These are phyloP conservation scores for Coracias cyanogaster DNA, from an alignment of 2,797 vertebrate genomes.

Conservation along the genomic window DNA sequence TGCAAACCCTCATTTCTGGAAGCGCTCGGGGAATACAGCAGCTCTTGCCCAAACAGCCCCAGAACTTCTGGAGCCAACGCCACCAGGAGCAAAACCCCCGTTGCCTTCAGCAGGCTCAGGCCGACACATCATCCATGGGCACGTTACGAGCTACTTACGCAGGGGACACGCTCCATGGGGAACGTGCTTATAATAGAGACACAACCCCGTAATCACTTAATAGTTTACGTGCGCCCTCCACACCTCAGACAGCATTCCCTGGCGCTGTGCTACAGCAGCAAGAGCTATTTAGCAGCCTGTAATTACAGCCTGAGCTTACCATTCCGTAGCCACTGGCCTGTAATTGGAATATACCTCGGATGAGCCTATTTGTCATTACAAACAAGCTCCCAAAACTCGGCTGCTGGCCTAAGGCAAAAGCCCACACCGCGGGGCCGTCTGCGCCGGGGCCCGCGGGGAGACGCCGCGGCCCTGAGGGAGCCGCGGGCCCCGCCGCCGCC, in stretches of 20 bases:
- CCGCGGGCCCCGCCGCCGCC: not conserved
- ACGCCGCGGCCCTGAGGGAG: not conserved
- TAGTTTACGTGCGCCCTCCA: not conserved
- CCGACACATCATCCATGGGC: accelerated
- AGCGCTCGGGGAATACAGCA: not conserved
- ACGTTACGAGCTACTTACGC: accelerated
- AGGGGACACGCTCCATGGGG: accelerated
- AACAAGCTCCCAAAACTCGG: not conserved
- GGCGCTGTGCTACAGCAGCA: not conserved
- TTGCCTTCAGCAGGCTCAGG: not conserved
- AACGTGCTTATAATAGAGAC: not conserved
- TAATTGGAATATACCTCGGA: not conserved
- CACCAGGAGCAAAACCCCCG: accelerated
- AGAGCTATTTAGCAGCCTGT: not conserved
- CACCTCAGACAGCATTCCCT: not conserved
- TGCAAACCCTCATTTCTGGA: not conserved
- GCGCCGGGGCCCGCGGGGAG: not conserved
- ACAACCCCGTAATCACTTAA: not conserved
- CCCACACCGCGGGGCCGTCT: accelerated
- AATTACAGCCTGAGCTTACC: not conserved
- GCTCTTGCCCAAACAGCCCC: not conserved
- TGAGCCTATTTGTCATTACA: not conserved
- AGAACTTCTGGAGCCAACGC: accelerated
- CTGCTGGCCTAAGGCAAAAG: not conserved
- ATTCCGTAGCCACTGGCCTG: not conserved